Percentiles rank a stretch among this genome's conserved stretches.
These are phyloP conservation scores for Nephila pilipes DNA, from an alignment of 1,140 invertebrate species.

Conservation along the genomic window DNA sequence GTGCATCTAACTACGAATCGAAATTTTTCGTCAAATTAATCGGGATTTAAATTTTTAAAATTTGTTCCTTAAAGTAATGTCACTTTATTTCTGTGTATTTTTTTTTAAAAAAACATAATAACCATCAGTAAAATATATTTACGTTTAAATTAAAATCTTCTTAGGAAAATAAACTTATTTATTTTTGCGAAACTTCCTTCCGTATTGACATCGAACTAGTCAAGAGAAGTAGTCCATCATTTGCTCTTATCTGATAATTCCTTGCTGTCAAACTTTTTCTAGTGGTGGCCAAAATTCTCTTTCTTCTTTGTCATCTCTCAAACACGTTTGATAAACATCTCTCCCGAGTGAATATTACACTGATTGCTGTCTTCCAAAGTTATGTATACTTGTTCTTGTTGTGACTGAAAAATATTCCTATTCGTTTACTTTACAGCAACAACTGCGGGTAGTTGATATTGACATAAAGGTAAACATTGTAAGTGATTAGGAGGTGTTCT, in stretches of 20 bases:
- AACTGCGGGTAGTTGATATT: neutral
- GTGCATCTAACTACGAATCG: too few species aligned
- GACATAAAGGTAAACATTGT: neutral
- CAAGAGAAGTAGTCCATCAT: conserved; percentile 32
- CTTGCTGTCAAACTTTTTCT: conserved; percentile 27
- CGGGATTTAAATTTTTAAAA: too few species aligned
- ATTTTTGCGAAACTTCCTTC: too few species aligned
- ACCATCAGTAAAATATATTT: too few species aligned
- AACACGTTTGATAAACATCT: conserved; percentile 6
- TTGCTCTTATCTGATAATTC: conserved; percentile 48
- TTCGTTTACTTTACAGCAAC: neutral
- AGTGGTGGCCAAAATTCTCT: neutral
- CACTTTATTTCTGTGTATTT: too few species aligned
- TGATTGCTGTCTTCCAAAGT: conserved; percentile 19
- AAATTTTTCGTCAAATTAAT: too few species aligned
- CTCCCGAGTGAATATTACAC: conserved; percentile 30
- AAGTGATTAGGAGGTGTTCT: neutral
- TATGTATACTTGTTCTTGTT: neutral
- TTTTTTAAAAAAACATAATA: too few species aligned
- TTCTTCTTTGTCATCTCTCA: conserved; percentile 25
- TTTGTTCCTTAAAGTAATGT: too few species aligned
- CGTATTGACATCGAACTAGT: neutral
- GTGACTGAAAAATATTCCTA: neutral
- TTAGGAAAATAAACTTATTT: too few species aligned
- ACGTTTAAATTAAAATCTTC: too few species aligned